Evolutionary conservation across 2,797 vertebrate genomes (phyloP), one percentile per base, ranked within the genome.

Genomic region (Myoxocephalus aenaeus): DNA sequence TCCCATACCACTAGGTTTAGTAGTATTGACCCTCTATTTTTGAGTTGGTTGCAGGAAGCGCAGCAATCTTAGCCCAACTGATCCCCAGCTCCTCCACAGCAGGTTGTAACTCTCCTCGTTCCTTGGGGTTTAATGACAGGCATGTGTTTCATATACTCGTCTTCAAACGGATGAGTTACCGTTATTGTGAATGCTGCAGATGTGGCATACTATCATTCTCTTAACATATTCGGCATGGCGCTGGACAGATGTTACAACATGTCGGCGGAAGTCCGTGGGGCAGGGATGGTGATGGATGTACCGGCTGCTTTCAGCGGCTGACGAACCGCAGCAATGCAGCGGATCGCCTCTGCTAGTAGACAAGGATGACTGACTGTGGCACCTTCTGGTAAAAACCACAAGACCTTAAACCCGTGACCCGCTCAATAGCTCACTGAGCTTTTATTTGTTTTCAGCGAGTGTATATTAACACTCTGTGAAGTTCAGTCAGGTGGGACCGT

Each of bases 401-500:
- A 83, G 83, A 75, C 70, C 68, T 50, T 67, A 63, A 81, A 84
- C 56, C 58, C 48, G 0, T 72, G 54, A 77, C 54, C 77, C 53
- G 2, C 40, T 74, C 77, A 73, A 58, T 58, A 73, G 79, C 86
- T 86, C 73, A 44, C 79, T 82, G 75, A 83, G 85, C 66, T 90
- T 94, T 89, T 86, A 90, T 92, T 91, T 91, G 85, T 89, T 90
- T 90, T 85, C 78, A 38, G 67, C 73, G 50, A 77, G 75, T 70
- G 80, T 77, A 54, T 75, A 82, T 91, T 89, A 91, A 90, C 89
- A 87, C 84, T 83, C 74, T 77, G 84, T 89, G 82, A 86, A 86
- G 74, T 84, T 85, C 79, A 88, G 87, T 87, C 86, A 83, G 87
- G 77, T 88, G 87, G 81, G 87, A 86, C 81, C 54, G 34, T 80